Percentiles rank a stretch among this genome's conserved stretches.
Conservation (phyloP, 2,113 vertebrate genomes). For the Psittacara wagleri region DNA sequence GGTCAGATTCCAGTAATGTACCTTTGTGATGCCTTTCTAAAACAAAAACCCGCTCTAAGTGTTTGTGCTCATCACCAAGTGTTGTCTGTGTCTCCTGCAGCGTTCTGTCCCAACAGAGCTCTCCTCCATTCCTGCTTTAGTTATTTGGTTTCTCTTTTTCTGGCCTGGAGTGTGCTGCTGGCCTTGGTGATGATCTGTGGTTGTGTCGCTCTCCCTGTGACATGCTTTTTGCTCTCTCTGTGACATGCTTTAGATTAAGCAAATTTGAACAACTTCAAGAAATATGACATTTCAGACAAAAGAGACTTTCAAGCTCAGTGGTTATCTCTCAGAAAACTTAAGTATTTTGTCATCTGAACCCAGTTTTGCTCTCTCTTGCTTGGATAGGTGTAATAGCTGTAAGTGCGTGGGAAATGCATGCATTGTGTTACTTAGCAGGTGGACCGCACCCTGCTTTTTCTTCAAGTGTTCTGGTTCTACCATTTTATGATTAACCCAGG, state of each 20-base stretch:
- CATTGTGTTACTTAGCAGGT: neutral
- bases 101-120: neutral
- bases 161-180: neutral
- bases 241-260: neutral
- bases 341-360: neutral
- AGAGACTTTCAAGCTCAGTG: neutral
- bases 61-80: neutral
- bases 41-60: neutral
- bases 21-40: neutral
- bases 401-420: neutral
- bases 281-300: neutral
- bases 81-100: neutral
- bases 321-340: neutral
- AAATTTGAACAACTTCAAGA: neutral
- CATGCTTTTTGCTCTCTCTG: neutral
- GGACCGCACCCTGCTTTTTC: conserved; percentile 23
- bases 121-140: neutral
- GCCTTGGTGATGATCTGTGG: neutral
- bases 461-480: neutral
- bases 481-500: conserved; percentile 50
- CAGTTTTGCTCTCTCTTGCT: neutral
- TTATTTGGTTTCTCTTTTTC: neutral
- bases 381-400: neutral
- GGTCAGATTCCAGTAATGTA: neutral
- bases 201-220: neutral